Percentiles rank a stretch among this genome's conserved stretches.
Conservation (phyloP, 2,113 vertebrate species). For the Hyla sarda region DNA sequence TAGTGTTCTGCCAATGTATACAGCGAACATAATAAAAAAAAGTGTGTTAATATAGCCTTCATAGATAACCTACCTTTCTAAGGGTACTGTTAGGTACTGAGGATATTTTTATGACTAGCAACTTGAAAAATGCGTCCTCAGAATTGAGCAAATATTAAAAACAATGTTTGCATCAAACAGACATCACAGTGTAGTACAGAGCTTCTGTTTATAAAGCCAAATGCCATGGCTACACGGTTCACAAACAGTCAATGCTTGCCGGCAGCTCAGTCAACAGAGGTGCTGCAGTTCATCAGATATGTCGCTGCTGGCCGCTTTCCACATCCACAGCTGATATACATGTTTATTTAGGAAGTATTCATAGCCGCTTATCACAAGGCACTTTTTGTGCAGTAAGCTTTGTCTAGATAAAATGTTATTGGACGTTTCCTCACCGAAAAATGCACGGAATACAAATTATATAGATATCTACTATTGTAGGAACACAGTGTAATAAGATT, state of each 20-base stretch:
- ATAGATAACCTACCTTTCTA: too few relatives aligned
- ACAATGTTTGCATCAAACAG: not conserved
- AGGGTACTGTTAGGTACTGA: too few relatives aligned
- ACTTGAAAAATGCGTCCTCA: not conserved
- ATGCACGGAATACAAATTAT: not conserved
- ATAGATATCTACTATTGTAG: not conserved
- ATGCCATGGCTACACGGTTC: not conserved
- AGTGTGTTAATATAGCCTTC: too few relatives aligned
- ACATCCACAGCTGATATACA: not conserved
- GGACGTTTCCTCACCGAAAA: not conserved
- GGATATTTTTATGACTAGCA: not conserved
- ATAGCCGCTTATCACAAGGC: slow-evolving; percentile 1
- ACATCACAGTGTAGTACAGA: not conserved
- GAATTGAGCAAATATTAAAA: not conserved
- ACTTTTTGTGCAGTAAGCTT: not conserved
- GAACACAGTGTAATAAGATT: not conserved
- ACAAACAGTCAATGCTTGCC: not conserved
- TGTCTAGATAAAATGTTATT: not conserved
- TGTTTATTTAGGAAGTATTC: slow-evolving; percentile 25
- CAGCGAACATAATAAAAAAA: too few relatives aligned
- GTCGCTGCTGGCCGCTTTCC: slow-evolving; percentile 10
- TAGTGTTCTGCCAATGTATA: too few relatives aligned
- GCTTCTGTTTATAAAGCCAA: not conserved
- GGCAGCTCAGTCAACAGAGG: not conserved
- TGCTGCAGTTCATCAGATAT: slow-evolving; percentile 5